Evolutionary conservation across 2,797 vertebrate genomes (phyloP), one percentile per base, ranked within the genome.

Genomic region (Tapera naevia): DNA sequence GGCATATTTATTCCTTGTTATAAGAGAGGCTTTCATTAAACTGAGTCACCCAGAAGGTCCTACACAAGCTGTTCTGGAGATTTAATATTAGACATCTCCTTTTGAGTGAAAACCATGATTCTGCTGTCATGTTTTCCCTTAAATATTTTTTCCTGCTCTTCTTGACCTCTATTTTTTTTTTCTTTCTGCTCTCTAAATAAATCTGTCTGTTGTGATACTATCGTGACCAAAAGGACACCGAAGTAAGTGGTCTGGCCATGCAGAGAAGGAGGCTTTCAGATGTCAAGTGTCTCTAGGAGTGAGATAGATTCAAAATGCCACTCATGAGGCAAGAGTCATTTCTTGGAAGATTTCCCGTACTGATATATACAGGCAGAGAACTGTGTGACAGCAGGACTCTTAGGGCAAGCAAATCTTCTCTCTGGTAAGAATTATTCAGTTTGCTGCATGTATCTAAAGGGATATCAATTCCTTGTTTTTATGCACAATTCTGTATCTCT

Each of bases 81-180:
- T 91, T 86, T 80, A 88, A 87, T 75, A 74, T 23, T 64, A 81
- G 48, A 39, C 15, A 70, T 78, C 48, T 81, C 28, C 39, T 94
- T 92, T 81, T 64, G 64, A 30, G n/a, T 78, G 80, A 90, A 86
- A 84, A 94, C 91, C 74, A 78, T 74, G 54, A 76, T 86, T 90
- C 80, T 88, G n/a, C 57, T 90, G 45, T 86, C 76, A 71, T 67
- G 18, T 86, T 79, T 80, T 64, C 69, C 73, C 1, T 46, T 80
- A 43, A 35, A 30, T 60, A 37, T 61, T 58, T 93, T 88, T 92
- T 84, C 19, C 21, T 84, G 33, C 53, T 60, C 43, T 58, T 80
- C 16, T 67, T 61, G 43, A 91, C 54, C 21, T 66, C 41, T 35
- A 22, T 45, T 46, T 74, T 56, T 74, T 66, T 41, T 46, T 46